Percentiles rank a stretch among this genome's conserved stretches.
phyloP scores from a whole-genome alignment of 1,140 invertebrate genomes.

The Spodoptera litura region DNA sequence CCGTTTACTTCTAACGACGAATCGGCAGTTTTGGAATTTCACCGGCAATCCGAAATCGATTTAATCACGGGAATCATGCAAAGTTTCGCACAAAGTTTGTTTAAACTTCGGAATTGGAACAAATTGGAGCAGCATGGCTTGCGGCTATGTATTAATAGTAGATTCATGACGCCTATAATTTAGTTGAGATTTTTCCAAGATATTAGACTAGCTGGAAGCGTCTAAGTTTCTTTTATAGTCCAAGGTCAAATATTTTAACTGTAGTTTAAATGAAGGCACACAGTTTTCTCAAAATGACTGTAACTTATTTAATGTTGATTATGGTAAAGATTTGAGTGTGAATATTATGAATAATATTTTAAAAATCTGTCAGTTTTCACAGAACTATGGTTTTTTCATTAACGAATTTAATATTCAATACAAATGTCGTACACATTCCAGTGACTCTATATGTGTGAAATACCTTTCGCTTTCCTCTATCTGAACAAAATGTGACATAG shows the following conservation, averaged over 20 bases:
- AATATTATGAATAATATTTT: too few species aligned
- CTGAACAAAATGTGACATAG: not conserved
- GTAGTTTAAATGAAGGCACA: not conserved
- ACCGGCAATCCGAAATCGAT: slow-evolving; percentile 82
- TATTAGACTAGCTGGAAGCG: not conserved
- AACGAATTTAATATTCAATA: too few species aligned
- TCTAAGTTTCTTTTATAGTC: not conserved
- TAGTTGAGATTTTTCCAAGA: slow-evolving; percentile 45
- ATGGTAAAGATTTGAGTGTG: too few species aligned
- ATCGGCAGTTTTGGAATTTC: slow-evolving; percentile 78
- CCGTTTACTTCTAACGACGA: slow-evolving; percentile 76
- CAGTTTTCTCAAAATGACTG: not conserved
- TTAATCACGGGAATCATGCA: slow-evolving; percentile 82
- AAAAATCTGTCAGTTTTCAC: too few species aligned
- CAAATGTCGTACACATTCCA: too few species aligned
- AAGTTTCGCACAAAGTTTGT: slow-evolving; percentile 81
- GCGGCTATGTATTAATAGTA: slow-evolving; percentile 78
- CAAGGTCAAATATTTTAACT: too few species aligned
- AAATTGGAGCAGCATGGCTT: slow-evolving; percentile 80
- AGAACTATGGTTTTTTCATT: too few species aligned
- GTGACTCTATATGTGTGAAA: too few species aligned
- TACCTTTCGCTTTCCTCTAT: not conserved
- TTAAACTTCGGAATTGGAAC: slow-evolving; percentile 80
- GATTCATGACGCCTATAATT: slow-evolving; percentile 69
- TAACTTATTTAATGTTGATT: too few species aligned